These are phyloP conservation scores for Platycnemis pennipes DNA, from an alignment of 2,888 invertebrate species.

Conservation along the genomic window DNA sequence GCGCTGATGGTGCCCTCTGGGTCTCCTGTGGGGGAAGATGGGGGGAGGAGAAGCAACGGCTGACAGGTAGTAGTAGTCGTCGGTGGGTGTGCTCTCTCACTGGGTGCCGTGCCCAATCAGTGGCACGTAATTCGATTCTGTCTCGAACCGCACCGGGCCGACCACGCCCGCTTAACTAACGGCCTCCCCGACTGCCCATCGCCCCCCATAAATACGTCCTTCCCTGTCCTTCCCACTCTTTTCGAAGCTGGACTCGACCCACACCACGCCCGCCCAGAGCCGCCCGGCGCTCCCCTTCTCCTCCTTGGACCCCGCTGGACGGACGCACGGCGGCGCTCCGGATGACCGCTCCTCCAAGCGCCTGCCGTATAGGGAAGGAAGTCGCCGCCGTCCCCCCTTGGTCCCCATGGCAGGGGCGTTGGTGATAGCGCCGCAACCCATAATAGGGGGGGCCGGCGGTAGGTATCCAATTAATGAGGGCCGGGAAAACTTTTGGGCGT, in stretches of 20 bases:
- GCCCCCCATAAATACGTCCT: slow-evolving; percentile 59
- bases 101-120: slow-evolving; percentile 62
- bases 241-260: neutral
- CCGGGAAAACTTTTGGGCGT: neutral
- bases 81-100: neutral
- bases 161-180: slow-evolving; percentile 66
- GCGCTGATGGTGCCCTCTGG: neutral
- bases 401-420: neutral
- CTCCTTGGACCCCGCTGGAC: neutral
- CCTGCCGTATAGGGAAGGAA: neutral
- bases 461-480: slow-evolving; percentile 49
- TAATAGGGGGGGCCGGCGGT: neutral
- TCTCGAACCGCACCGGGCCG: slow-evolving; percentile 40
- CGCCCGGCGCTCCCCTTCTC: neutral
- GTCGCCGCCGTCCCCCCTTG: too few species aligned
- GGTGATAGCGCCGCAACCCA: neutral
- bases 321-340: neutral
- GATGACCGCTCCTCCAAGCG: neutral
- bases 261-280: neutral
- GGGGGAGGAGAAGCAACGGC: neutral
- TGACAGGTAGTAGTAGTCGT: slow-evolving; percentile 17
- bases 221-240: neutral
- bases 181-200: slow-evolving; percentile 32
- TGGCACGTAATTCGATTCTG: slow-evolving; percentile 64
- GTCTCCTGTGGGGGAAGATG: neutral